These are phyloP conservation scores for Pseudeuparius sepicola DNA, from an alignment of 2,888 invertebrate species.

Conservation along the genomic window DNA sequence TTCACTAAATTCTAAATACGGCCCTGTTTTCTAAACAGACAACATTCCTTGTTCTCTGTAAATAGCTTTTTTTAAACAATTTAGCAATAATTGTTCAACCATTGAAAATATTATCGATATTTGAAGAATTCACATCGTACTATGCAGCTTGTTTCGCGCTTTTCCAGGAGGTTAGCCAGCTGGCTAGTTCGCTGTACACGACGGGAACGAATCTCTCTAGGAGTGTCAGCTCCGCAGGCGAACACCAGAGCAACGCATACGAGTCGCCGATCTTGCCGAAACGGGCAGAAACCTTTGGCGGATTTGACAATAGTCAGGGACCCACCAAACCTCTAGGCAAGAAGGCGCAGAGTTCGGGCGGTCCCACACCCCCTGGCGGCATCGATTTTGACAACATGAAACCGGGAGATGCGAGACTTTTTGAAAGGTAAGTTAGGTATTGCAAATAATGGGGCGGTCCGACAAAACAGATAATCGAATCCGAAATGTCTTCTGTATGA, in stretches of 20 bases:
- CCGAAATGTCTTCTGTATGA: too few relatives aligned
- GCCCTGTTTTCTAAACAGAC: too few relatives aligned
- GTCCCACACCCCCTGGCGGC: slow-evolving; percentile 33
- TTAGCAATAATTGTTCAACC: too few relatives aligned
- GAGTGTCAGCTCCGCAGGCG: slow-evolving; percentile 89
- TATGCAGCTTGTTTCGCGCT: too few relatives aligned
- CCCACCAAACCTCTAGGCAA: slow-evolving; percentile 31
- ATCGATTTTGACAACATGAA: slow-evolving; percentile 38
- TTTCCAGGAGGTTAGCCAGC: slow-evolving; percentile 57
- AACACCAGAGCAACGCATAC: slow-evolving; percentile 78
- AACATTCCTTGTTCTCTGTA: too few relatives aligned
- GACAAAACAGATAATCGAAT: too few relatives aligned
- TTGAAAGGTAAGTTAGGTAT: slow-evolving; percentile 31
- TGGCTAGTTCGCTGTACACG: slow-evolving; percentile 64
- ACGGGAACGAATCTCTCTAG: slow-evolving; percentile 73
- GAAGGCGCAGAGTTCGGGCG: slow-evolving; percentile 34
- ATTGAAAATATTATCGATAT: too few relatives aligned
- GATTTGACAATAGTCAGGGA: slow-evolving; percentile 62
- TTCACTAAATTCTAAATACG: too few relatives aligned
- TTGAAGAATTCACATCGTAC: too few relatives aligned
- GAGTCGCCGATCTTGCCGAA: slow-evolving; percentile 81
- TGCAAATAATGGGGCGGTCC: too few relatives aligned
- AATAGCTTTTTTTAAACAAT: too few relatives aligned
- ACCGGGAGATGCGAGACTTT: slow-evolving; percentile 37
- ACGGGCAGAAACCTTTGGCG: slow-evolving; percentile 92